Conservation (phyloP, 2,888 invertebrate genomes). For the Agrotis puta region DNA sequence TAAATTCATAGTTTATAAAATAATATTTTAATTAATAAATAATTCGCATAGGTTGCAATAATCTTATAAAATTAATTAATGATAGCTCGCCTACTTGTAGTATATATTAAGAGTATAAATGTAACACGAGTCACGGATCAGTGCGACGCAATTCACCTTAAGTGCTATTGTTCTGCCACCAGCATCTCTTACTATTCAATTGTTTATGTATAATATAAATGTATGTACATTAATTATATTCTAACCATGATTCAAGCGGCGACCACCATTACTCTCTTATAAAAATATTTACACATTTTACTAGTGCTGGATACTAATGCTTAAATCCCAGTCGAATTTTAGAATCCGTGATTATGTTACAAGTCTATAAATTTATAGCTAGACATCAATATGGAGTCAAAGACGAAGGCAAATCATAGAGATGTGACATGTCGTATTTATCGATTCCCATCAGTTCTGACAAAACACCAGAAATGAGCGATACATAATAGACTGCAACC, state of each 20-base stretch:
- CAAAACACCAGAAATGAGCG: conserved; percentile 50
- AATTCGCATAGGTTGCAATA: conserved; percentile 37
- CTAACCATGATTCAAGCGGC: conserved; percentile 77
- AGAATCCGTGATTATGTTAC: conserved; percentile 80
- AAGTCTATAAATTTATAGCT: conserved; percentile 75
- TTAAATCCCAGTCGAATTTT: conserved; percentile 80
- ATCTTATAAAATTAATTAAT: conserved; percentile 44
- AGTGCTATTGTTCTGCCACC: conserved; percentile 71
- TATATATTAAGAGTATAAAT: conserved; percentile 62
- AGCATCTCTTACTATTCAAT: conserved; percentile 64
- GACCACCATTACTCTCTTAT: conserved; percentile 70
- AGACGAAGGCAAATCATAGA: conserved; percentile 67
- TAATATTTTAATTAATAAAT: conserved; percentile 62
- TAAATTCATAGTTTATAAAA: conserved; percentile 60
- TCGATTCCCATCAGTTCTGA: conserved; percentile 59
- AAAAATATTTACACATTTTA: conserved; percentile 82
- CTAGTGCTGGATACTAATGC: conserved; percentile 75
- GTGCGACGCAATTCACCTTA: conserved; percentile 73
- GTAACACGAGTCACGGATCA: conserved; percentile 69
- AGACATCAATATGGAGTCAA: conserved; percentile 60
- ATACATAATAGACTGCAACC: conserved; percentile 42
- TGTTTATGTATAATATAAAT: conserved; percentile 71
- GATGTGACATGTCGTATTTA: conserved; percentile 45
- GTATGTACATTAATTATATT: conserved; percentile 76
- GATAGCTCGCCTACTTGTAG: conserved; percentile 24